Conservation (phyloP, 2,888 invertebrate species). For the Epirrhoe tristata region DNA sequence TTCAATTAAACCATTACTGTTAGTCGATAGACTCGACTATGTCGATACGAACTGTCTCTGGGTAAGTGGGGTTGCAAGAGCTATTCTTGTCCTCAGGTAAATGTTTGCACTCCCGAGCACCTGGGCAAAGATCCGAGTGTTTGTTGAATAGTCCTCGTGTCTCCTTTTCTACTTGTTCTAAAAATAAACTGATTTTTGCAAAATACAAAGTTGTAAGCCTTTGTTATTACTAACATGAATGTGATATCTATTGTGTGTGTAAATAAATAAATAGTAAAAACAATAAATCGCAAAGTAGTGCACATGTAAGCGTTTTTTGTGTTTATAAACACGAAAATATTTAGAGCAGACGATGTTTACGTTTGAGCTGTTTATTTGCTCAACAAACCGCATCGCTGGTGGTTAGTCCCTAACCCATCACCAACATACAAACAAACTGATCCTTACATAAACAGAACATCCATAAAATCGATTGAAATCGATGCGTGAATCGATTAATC, state of each 20-base stretch:
- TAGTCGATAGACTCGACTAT: too few species aligned
- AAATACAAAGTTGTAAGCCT: too few species aligned
- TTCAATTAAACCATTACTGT: too few species aligned
- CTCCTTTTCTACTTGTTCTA: not conserved
- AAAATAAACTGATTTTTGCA: not conserved
- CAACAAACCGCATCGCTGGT: conserved; percentile 49
- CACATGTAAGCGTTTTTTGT: not conserved
- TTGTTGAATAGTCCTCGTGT: not conserved
- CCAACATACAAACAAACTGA: conserved; percentile 55
- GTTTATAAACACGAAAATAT: conserved; percentile 18
- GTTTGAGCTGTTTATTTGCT: conserved; percentile 50
- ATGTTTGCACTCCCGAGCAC: conserved; percentile 14
- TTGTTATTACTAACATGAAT: too few species aligned
- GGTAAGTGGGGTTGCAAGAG: conserved; percentile 3
- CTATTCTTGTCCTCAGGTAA: conserved; percentile 8
- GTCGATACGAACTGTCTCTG: not conserved
- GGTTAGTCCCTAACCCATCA: conserved; percentile 47
- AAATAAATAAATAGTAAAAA: too few species aligned
- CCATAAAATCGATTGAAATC: conserved; percentile 59
- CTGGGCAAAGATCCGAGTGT: conserved; percentile 4
- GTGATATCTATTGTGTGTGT: too few species aligned
- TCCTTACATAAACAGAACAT: conserved; percentile 55
- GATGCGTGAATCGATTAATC: conserved; percentile 61
- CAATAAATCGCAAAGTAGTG: not conserved
- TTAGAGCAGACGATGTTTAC: conserved; percentile 32